Evolutionary conservation across 1,140 invertebrate species (phyloP).

Genomic region (Atta texana): DNA sequence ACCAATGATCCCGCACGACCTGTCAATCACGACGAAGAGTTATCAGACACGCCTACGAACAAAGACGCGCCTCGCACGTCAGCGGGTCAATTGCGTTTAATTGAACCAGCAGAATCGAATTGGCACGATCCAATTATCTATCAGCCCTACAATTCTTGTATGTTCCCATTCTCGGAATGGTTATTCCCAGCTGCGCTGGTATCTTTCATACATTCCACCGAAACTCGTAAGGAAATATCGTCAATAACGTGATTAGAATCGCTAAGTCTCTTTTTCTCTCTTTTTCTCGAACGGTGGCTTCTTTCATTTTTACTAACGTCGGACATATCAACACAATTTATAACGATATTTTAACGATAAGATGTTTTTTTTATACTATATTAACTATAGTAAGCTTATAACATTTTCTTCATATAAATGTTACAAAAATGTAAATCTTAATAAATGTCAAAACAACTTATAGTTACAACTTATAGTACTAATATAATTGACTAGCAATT

Average conservation of each 20-base stretch:
- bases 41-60: conserved; percentile 63
- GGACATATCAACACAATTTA: neutral
- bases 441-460: neutral
- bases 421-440: neutral
- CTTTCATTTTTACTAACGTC: neutral
- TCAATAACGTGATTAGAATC: conserved; percentile 9
- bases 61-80: conserved; percentile 66
- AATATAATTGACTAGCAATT: neutral
- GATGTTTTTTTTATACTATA: neutral
- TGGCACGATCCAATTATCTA: conserved; percentile 79
- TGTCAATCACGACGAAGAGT: conserved; percentile 60
- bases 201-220: conserved; percentile 9
- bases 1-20: conserved; percentile 64
- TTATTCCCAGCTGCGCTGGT: conserved; percentile 23
- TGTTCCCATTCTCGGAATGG: conserved; percentile 47
- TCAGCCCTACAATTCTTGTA: conserved; percentile 12
- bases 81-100: conserved; percentile 78
- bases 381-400: neutral
- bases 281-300: too few species aligned
- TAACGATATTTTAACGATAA: too few species aligned
- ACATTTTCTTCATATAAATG: neutral
- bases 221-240: conserved; percentile 41
- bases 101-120: conserved; percentile 78
- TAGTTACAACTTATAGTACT: too few species aligned
- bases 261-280: neutral